These are phyloP conservation scores for Apamea anceps DNA, from an alignment of 2,888 invertebrate species.

Conservation along the genomic window DNA sequence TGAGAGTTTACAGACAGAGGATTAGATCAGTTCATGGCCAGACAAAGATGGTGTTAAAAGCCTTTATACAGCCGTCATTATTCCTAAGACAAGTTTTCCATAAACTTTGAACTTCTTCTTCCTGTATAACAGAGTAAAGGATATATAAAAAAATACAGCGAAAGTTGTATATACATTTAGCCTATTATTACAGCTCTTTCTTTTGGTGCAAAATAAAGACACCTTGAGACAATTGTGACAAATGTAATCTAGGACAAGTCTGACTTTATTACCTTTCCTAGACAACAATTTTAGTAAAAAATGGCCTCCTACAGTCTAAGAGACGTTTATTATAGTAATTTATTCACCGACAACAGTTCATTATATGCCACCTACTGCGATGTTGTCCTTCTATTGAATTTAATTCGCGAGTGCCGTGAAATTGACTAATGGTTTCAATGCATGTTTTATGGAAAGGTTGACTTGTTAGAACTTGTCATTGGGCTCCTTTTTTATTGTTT, in stretches of 20 bases:
- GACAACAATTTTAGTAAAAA: conserved; percentile 16
- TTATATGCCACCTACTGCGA: conserved; percentile 49
- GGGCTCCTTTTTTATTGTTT: conserved; percentile 13
- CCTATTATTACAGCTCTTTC: background rate
- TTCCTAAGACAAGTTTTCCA: background rate
- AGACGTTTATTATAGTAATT: conserved; percentile 34
- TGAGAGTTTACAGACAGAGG: conserved; percentile 14
- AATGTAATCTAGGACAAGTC: conserved; percentile 2
- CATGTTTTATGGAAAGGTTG: conserved; percentile 28
- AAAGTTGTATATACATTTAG: background rate
- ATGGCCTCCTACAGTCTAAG: background rate
- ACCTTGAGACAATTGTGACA: conserved; percentile 12
- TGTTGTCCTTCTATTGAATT: conserved; percentile 31
- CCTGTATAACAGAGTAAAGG: background rate
- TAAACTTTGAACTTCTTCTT: background rate
- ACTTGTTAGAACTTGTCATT: background rate
- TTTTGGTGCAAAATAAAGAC: background rate
- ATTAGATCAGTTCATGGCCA: conserved; percentile 3
- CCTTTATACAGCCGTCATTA: background rate
- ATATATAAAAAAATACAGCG: background rate
- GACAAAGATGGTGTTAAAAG: background rate
- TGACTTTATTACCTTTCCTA: background rate
- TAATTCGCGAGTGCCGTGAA: conserved; percentile 46
- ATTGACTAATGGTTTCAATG: conserved; percentile 44
- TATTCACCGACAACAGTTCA: conserved; percentile 46